Evolutionary conservation across 92 coral and sea anemone genomes (phyloP), one percentile per base, ranked within the genome.

Genomic region (Anthopleura xanthogrammica): DNA sequence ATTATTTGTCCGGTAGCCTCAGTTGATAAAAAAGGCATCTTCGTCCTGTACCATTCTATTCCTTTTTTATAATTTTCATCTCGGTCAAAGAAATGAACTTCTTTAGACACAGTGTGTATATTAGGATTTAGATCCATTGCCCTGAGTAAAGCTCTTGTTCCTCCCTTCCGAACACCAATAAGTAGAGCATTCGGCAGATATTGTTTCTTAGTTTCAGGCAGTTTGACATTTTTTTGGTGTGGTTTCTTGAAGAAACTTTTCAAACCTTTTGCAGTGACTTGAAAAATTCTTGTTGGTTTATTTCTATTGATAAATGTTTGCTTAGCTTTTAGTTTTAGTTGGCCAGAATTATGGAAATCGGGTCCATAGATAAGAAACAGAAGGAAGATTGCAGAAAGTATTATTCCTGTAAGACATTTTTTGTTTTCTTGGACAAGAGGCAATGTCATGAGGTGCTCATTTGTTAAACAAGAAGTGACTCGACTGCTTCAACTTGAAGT

Each of bases 61-160:
- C 92, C 93, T 20, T 87, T 85, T 65, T 16, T 46, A 71, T 91
- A 87, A 16, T 86, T 91, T 41, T 82, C 80, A 12, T 88, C 84
- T 46, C 86, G 62, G 75, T 94, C 95, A 82, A 94, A 94, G 77
- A 82, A 94, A 71, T 94, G 98, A 12, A 87, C 81, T 78, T 94
- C 98, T 57, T 85, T 85, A 36, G 83, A 19, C 17, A 64, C 76
- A 14, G 81, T 50, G 13, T 78, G 78, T 16, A 85, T 70, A 52
- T 68, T 56, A 7, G 88, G 88, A 40, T 85, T 80, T 24, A 85
- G 43, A 48, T 12, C 8, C 75, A 85, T 36, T 7, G 83, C 79
- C 24, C 76, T 79, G 24, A 85, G 78, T 16, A 85, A 79, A 9
- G 88, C 88, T 68, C 88, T 50, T 43, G 88, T 85, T 50, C 88